Percentiles rank a stretch among this genome's conserved stretches.
Conservation (phyloP, 2,113 vertebrate genomes). For the Acinonyx jubatus region DNA sequence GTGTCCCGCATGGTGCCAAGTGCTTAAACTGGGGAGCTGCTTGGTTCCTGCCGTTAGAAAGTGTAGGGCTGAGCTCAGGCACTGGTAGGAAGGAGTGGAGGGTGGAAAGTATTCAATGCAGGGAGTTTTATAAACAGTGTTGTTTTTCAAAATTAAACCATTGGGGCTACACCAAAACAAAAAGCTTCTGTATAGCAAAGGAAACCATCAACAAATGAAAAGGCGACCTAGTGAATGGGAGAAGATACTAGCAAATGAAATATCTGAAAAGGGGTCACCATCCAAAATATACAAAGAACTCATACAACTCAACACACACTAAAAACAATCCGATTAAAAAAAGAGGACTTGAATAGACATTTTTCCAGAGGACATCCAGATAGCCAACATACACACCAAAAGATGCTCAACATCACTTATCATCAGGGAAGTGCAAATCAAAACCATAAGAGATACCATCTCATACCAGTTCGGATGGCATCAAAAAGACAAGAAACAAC, state of each 20-base stretch:
- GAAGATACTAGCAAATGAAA: neutral
- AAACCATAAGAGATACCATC: neutral
- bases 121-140: neutral
- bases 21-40: neutral
- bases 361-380: neutral
- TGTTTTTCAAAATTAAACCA: neutral
- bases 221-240: neutral
- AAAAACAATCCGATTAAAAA: neutral
- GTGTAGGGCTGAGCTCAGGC: neutral
- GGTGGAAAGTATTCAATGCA: neutral
- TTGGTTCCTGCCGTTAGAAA: neutral
- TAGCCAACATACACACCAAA: neutral
- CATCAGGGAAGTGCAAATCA: neutral
- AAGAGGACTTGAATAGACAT: neutral
- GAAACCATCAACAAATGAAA: neutral
- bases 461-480: neutral
- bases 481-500: neutral
- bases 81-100: neutral
- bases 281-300: neutral
- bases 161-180: neutral
- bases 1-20: rapidly evolving
- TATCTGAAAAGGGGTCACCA: neutral
- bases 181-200: neutral
- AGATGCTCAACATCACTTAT: neutral
- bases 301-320: neutral